These are phyloP conservation scores for Uloborus plumipes DNA, from an alignment of 2,888 invertebrate species.

Conservation along the genomic window DNA sequence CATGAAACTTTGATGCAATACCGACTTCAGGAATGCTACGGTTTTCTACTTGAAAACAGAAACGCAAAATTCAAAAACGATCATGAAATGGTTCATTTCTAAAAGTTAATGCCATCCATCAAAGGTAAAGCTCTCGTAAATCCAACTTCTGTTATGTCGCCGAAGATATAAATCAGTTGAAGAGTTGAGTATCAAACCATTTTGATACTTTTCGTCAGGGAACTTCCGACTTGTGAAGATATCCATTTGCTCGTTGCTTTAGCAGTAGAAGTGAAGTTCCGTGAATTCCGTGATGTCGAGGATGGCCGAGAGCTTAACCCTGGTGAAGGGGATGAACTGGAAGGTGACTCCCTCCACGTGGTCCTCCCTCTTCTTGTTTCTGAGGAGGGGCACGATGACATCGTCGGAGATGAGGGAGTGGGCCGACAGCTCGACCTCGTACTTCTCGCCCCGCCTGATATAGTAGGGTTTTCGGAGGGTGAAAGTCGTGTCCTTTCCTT, in stretches of 20 bases:
- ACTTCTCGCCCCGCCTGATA: conserved; percentile 63
- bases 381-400: conserved; percentile 61
- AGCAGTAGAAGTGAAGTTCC: conserved; percentile 65
- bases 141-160: no score
- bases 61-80: no score
- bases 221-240: no score
- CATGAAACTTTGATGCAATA: no score
- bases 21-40: no score
- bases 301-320: conserved; percentile 56
- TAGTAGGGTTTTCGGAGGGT: conserved; percentile 64
- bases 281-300: conserved; percentile 65
- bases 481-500: conserved; percentile 63
- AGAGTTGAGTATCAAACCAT: no score
- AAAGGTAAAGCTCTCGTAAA: no score
- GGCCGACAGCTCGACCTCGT: conserved; percentile 64
- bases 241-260: background rate
- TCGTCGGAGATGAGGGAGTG: conserved; percentile 62
- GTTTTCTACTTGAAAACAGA: no score
- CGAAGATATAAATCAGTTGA: no score
- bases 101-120: no score
- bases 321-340: conserved; percentile 63
- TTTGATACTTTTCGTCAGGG: no score
- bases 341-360: conserved; percentile 64
- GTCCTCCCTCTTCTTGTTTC: conserved; percentile 64
- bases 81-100: no score